Evolutionary conservation across 2,113 vertebrate genomes (phyloP).

Genomic region (Mesocricetus auratus): DNA sequence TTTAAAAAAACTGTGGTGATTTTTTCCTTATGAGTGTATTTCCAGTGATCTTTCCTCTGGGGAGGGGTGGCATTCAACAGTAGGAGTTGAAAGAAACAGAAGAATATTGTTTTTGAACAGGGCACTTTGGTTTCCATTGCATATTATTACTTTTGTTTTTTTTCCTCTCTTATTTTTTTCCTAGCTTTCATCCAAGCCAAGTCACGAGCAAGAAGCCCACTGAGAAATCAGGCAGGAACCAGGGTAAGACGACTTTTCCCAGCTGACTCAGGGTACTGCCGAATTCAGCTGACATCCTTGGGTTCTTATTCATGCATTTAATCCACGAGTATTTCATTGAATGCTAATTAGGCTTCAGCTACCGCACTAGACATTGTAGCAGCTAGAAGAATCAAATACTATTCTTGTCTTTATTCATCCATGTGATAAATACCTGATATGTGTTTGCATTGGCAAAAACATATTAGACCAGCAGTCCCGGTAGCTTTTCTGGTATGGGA

Average conservation of each 20-base stretch:
- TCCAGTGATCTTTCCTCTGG: conserved; percentile 60
- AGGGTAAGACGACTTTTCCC: conserved; percentile 55
- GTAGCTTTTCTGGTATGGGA: conserved; percentile 1
- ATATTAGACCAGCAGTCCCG: not conserved
- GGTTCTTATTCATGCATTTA: conserved; percentile 51
- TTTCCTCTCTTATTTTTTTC: conserved; percentile 8
- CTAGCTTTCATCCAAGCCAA: conserved; percentile 74
- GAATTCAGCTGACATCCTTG: conserved; percentile 69
- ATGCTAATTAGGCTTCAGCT: conserved; percentile 60
- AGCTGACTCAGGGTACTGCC: conserved; percentile 45
- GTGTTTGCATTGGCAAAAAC: not conserved
- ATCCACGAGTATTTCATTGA: conserved; percentile 52
- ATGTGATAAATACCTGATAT: not conserved
- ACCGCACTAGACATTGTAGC: conserved; percentile 3
- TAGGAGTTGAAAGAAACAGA: conserved; percentile 67
- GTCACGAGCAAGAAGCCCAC: conserved; percentile 60
- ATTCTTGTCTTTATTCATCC: conserved; percentile 23
- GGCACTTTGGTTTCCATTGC: conserved; percentile 60
- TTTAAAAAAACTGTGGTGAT: not conserved
- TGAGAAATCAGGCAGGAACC: conserved; percentile 60
- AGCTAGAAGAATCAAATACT: conserved; percentile 3
- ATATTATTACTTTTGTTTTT: conserved; percentile 31
- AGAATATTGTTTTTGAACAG: conserved; percentile 67
- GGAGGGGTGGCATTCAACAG: conserved; percentile 12
- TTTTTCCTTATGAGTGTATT: conserved; percentile 52